Base-by-base conservation (phyloP, 2,888 invertebrate genomes). In the Ctena decussata region DNA sequence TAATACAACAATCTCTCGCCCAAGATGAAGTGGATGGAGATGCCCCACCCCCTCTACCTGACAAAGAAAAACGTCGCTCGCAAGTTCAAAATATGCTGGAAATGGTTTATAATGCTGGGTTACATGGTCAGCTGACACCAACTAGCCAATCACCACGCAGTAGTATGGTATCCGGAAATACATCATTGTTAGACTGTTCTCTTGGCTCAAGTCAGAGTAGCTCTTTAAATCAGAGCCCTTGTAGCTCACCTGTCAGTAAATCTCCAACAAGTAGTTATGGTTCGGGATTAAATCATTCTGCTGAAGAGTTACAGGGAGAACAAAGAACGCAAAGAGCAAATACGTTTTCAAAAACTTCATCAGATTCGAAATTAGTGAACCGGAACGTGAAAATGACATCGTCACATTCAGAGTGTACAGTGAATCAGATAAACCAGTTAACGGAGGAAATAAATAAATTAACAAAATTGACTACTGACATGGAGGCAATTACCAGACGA, bases 201-300 rank as follows among this genome's bases (percentile, higher is more conserved):
- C 84, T 85, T 46, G 85, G 85, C 53, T 91, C 91, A n/a, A 83
- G 85, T 82, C 83, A 86, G 24, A 90, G 87, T 57, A 89, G 87
- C 60, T 77, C 85, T 53, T 79, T 84, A 69, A 89, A 87, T 53
- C 88, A 83, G 53, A 85, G 88, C 11, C 80, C 72, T 41, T 89
- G 88, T 78, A 81, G 82, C 30, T 91, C 93, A 32, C 94, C 94
- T 3, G 84, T 92, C 24, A 93, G 92, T 87, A 90, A 89, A 57
- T 95, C 94, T 12, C 94, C 98, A 92, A 97, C 97, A 79, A 98
- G 98, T 77, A 98, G 98, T 91, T 96, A 98, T 92, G 98, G 98
- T 96, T 98, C 98, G 0, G 98, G 98, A 96, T 96, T 98, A 92
- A 98, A 98, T 96, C 97, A 97, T 93, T 98, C 98, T n/a, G 90